Evolutionary conservation across 92 coral and sea anemone genomes (phyloP), one percentile per base, ranked within the genome.

Genomic region (Desmophyllum pertusum): DNA sequence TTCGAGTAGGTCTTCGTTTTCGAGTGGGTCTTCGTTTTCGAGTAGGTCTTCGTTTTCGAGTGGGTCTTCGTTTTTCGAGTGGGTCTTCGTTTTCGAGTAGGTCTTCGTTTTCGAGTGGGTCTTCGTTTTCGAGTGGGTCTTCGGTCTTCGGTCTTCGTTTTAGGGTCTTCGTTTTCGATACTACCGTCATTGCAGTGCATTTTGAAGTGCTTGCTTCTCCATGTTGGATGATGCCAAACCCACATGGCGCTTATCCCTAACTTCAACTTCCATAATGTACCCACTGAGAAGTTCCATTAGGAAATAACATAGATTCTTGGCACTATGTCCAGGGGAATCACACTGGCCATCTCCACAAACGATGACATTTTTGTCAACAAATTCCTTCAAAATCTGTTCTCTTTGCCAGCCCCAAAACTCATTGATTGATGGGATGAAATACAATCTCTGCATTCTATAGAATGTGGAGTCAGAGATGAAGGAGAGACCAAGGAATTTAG

Each of bases 341-440:
- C 61, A 53, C 61, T 53, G 61, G 19, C 52, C 18, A 46, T 46
- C 52, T 18, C 64, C 64, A 83, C 86, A 70, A 13, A 82, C 88
- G 11, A 75, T 64, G 25, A 88, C 78, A 19, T 77, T 75, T 36
- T 65, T 78, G 10, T 63, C 71, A 29, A 39, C 9, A 53, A 88
- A 77, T 21, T 84, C 63, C 3, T 63, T 8, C 4, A 88, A 6
- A 8, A 88, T 29, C 69, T 35, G 70, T 10, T 31, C 75, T 10
- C 85, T 83, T 73, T 75, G 81, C 83, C 89, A 88, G 18, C 36
- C 13, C 91, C 91, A 88, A 81, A 88, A 88, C 36, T 88, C 88
- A 71, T 70, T 39, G 10, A 88, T 75, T 14, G 70, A 80, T 10
- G 91, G 91, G 43, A 83, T 77, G 6, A 76, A 55, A 73, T 88